These are phyloP conservation scores for Fulmarus glacialis DNA, from an alignment of 2,113 vertebrate species.

Conservation along the genomic window DNA sequence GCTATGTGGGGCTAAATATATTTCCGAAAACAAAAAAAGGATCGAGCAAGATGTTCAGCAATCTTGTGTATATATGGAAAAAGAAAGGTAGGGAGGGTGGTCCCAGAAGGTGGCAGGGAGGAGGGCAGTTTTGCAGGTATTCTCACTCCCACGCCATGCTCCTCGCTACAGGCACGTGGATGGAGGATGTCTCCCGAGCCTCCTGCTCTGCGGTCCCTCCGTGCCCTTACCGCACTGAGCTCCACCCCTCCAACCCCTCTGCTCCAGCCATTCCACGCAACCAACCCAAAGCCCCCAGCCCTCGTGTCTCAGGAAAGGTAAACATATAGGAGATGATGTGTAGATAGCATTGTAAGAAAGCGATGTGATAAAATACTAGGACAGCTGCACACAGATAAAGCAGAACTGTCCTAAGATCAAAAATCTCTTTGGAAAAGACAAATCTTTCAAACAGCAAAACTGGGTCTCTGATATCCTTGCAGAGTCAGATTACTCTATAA, in stretches of 20 bases:
- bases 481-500: too few relatives aligned
- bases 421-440: not conserved
- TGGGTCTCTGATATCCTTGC: not conserved
- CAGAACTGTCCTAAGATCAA: not conserved
- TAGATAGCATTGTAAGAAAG: accelerated
- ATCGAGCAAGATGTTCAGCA: not conserved
- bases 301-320: not conserved
- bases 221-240: not conserved
- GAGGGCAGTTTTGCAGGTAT: not conserved
- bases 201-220: not conserved
- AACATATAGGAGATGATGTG: not conserved
- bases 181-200: not conserved
- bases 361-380: accelerated
- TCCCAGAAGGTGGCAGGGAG: not conserved
- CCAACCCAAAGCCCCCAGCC: not conserved
- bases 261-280: accelerated
- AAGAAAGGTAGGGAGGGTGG: not conserved
- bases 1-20: accelerated
- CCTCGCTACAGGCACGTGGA: not conserved
- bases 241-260: not conserved
- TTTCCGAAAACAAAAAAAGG: not conserved
- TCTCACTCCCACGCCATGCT: accelerated
- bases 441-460: not conserved
- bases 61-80: accelerated
- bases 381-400: too few relatives aligned